phyloP scores from a whole-genome alignment of 1,140 invertebrate species.

The Bombus cullumanus region DNA sequence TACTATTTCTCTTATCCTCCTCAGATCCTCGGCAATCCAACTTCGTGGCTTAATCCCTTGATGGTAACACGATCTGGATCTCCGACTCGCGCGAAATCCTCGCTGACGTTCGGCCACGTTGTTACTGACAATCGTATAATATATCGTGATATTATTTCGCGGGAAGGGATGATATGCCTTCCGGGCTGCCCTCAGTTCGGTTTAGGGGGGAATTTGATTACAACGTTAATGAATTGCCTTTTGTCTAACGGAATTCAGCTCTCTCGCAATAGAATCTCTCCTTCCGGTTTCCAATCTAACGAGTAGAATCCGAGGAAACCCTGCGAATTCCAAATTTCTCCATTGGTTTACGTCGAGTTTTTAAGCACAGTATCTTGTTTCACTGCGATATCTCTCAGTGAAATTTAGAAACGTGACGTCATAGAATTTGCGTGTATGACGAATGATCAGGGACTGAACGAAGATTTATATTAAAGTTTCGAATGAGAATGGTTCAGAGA shows the following conservation, averaged over 20 bases:
- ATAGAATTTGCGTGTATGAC: no score
- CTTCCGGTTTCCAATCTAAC: neutral
- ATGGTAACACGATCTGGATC: slow-evolving; percentile 74
- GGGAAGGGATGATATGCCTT: slow-evolving; percentile 27
- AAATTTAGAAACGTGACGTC: no score
- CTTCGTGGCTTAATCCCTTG: slow-evolving; percentile 72
- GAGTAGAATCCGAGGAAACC: neutral
- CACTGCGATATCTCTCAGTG: no score
- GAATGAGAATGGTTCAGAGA: no score
- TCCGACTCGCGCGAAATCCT: slow-evolving; percentile 68
- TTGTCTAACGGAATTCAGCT: neutral
- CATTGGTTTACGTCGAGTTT: neutral
- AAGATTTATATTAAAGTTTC: no score
- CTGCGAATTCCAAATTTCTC: neutral
- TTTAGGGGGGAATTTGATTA: slow-evolving; percentile 1
- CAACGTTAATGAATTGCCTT: slow-evolving; percentile 24
- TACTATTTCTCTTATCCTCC: slow-evolving; percentile 59
- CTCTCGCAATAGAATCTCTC: neutral
- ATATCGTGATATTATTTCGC: slow-evolving; percentile 51
- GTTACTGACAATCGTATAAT: slow-evolving; percentile 56
- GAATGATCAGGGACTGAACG: no score
- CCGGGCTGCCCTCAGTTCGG: neutral
- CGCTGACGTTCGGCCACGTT: slow-evolving; percentile 66
- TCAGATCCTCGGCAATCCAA: slow-evolving; percentile 63
- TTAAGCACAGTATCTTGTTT: neutral